phyloP scores from a whole-genome alignment of 2,888 invertebrate species.

The Pherbina coryleti region DNA sequence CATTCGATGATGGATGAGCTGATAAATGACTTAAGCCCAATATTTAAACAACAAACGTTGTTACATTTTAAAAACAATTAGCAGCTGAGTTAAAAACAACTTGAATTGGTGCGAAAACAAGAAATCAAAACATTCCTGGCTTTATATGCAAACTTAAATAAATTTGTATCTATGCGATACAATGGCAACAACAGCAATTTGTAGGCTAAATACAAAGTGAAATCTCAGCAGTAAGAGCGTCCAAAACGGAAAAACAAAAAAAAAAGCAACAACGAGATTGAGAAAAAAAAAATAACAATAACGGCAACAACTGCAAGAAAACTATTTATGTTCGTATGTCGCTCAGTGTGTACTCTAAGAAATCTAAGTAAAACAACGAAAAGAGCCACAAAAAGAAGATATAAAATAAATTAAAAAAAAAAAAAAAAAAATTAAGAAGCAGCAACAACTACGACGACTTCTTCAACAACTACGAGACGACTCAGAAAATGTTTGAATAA shows the following conservation, averaged over 20 bases:
- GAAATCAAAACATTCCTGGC: neutral
- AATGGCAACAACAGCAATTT: neutral
- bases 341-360: neutral
- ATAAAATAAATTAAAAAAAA: neutral
- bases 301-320: neutral
- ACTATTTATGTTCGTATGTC: too few relatives aligned
- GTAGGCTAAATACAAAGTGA: slow-evolving; percentile 13
- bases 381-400: neutral
- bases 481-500: neutral
- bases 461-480: neutral
- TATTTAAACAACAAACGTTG: too few relatives aligned
- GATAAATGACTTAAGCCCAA: too few relatives aligned
- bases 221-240: slow-evolving; percentile 4
- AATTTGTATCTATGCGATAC: neutral
- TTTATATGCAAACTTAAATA: neutral
- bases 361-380: neutral
- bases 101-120: neutral
- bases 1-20: too few relatives aligned
- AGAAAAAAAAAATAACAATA: neutral
- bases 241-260: neutral
- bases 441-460: neutral
- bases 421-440: neutral
- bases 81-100: neutral
- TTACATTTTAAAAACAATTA: too few relatives aligned
- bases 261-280: neutral